Evolutionary conservation across 2,113 vertebrate species (phyloP).

Genomic region (Pteronura brasiliensis): DNA sequence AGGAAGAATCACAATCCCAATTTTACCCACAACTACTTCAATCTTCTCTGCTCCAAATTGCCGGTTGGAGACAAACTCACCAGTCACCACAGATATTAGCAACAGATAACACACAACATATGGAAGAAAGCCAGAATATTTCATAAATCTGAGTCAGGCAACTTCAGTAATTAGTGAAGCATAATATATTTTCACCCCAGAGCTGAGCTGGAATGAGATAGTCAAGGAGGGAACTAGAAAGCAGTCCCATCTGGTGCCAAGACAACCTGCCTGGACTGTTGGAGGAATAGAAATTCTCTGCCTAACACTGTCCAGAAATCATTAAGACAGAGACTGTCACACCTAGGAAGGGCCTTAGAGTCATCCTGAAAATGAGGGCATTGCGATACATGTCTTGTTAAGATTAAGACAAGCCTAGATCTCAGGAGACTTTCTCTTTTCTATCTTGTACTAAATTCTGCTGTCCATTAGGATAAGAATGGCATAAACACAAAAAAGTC

Average conservation of each 20-base stretch:
- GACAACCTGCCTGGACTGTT: neutral
- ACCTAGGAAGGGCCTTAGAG: neutral
- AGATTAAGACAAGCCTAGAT: neutral
- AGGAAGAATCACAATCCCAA: constrained; percentile 6
- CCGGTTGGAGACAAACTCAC: constrained; percentile 31
- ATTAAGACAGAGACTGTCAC: neutral
- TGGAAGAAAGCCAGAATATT: constrained; percentile 30
- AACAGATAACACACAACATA: constrained; percentile 37
- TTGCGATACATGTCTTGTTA: neutral
- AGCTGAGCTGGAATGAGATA: constrained; percentile 27
- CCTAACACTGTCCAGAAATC: neutral
- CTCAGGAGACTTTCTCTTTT: neutral
- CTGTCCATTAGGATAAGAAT: neutral
- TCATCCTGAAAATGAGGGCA: neutral
- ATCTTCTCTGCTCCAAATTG: constrained; percentile 30
- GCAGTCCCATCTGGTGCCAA: neutral
- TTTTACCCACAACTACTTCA: neutral
- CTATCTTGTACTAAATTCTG: neutral
- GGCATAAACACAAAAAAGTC: neutral
- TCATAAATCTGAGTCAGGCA: constrained; percentile 1
- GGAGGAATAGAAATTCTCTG: neutral
- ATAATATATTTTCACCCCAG: constrained; percentile 33
- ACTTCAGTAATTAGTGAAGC: constrained; percentile 34
- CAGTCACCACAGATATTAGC: constrained; percentile 62
- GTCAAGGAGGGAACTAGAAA: constrained; percentile 7